phyloP scores from a whole-genome alignment of 2,797 vertebrate species.

The Falco naumanni region DNA sequence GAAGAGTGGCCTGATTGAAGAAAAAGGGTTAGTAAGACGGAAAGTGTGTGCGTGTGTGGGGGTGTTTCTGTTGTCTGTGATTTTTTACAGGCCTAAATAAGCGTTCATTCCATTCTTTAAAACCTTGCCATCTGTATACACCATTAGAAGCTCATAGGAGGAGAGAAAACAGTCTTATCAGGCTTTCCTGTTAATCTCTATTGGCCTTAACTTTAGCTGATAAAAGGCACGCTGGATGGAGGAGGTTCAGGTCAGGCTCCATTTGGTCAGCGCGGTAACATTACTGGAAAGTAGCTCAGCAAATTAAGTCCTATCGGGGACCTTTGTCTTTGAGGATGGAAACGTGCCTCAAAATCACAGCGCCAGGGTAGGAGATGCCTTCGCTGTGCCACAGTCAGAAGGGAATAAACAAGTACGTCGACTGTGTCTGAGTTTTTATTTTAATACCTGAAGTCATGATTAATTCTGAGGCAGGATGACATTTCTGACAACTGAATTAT shows the following conservation, averaged over 20 bases:
- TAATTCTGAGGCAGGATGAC: slow-evolving; percentile 69
- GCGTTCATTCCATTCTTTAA: slow-evolving; percentile 78
- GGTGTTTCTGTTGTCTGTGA: slow-evolving; percentile 59
- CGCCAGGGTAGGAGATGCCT: neutral
- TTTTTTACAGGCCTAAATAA: slow-evolving; percentile 71
- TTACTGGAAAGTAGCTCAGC: slow-evolving; percentile 52
- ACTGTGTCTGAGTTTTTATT: slow-evolving; percentile 78
- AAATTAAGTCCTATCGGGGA: slow-evolving; percentile 30
- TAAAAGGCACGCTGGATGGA: slow-evolving; percentile 83
- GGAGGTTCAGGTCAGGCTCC: slow-evolving; percentile 72
- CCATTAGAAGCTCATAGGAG: slow-evolving; percentile 88
- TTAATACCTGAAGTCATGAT: slow-evolving; percentile 73
- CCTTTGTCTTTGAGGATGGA: slow-evolving; percentile 51
- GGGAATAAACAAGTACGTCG: slow-evolving; percentile 40
- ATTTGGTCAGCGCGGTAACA: slow-evolving; percentile 76
- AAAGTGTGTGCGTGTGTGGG: neutral
- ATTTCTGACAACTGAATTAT: slow-evolving; percentile 76
- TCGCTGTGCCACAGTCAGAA: neutral
- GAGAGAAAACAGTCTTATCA: slow-evolving; percentile 90
- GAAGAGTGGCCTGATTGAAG: slow-evolving; percentile 67
- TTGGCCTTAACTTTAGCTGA: slow-evolving; percentile 88
- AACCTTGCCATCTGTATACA: slow-evolving; percentile 87
- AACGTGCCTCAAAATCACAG: slow-evolving; percentile 27
- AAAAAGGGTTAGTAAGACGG: slow-evolving; percentile 55
- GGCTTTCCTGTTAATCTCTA: slow-evolving; percentile 87